These are phyloP conservation scores for Pycnonotus jocosus DNA, from an alignment of 2,113 vertebrate species.

Conservation along the genomic window DNA sequence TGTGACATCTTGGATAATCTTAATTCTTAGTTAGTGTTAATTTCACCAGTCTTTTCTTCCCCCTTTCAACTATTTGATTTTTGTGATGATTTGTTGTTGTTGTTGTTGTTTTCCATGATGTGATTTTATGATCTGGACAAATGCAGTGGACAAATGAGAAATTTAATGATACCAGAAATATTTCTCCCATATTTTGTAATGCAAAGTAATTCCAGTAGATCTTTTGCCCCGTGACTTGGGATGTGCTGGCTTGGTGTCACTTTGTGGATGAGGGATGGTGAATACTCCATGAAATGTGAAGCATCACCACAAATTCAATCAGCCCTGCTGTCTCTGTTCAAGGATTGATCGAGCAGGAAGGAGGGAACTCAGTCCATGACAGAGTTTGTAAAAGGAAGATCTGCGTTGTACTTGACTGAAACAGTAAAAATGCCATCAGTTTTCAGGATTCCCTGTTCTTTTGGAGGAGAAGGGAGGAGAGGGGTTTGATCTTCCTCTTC, in stretches of 20 bases:
- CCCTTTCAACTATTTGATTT: neutral
- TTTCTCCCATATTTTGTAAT: neutral
- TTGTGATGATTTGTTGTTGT: neutral
- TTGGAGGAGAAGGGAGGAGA: neutral
- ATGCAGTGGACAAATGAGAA: constrained; percentile 28
- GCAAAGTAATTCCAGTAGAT: neutral
- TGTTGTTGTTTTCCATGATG: neutral
- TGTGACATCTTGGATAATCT: neutral
- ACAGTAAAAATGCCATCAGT: neutral
- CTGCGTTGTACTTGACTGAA: neutral
- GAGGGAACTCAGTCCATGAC: neutral
- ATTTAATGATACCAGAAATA: constrained; percentile 40
- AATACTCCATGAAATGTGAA: neutral
- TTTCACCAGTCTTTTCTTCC: neutral
- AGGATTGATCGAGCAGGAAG: neutral
- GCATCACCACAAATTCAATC: neutral
- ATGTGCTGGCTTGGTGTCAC: neutral
- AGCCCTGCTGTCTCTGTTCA: neutral
- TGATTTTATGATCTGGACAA: constrained; percentile 6
- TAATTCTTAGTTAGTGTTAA: neutral
- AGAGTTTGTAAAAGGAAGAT: neutral
- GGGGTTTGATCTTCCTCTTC: neutral
- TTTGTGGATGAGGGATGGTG: neutral
- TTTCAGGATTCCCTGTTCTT: neutral
- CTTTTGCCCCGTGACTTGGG: neutral